Conservation (phyloP, 1,140 invertebrate genomes). For the Argopecten irradians region DNA sequence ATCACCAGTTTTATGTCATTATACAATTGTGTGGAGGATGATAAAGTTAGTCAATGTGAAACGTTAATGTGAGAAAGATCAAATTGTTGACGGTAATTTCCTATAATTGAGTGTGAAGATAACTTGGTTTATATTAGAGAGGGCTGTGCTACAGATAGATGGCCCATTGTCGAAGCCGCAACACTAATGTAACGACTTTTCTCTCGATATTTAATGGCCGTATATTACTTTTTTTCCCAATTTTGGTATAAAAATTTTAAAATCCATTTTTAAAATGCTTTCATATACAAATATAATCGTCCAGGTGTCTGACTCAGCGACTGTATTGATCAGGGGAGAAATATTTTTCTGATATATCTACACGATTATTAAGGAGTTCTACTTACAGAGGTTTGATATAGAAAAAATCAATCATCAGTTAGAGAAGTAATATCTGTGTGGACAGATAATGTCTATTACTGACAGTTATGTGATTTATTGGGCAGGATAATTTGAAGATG, state of each 20-base stretch:
- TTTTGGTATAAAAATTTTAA: background rate
- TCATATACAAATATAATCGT: background rate
- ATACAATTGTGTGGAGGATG: background rate
- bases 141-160: background rate
- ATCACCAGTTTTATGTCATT: background rate
- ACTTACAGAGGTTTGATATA: background rate
- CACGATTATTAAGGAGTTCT: background rate
- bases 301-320: background rate
- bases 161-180: background rate
- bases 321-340: background rate
- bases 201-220: background rate
- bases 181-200: background rate
- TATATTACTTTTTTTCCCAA: background rate
- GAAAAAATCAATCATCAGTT: background rate
- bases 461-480: background rate
- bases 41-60: background rate
- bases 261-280: background rate
- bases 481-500: background rate
- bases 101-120: background rate
- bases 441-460: background rate
- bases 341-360: background rate
- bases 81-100: background rate
- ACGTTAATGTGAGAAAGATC: background rate
- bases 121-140: background rate
- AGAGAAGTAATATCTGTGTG: background rate